A percentile compares a stretch with the other conserved stretches of the same genome.
Conservation (phyloP, 2,113 vertebrate species). For the Gasterosteus nipponicus region DNA sequence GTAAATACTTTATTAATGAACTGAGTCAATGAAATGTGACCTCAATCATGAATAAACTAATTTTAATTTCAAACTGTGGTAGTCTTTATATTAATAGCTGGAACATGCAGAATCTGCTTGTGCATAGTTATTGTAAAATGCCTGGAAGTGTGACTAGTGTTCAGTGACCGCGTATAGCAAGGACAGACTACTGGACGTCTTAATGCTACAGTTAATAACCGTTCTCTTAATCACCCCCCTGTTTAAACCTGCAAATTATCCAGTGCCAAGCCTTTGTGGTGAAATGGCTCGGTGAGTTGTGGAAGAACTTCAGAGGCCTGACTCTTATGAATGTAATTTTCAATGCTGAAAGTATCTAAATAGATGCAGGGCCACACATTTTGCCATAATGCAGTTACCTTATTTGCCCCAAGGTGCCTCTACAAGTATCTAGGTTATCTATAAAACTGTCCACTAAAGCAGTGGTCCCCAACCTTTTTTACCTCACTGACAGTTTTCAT, state of each 20-base stretch:
- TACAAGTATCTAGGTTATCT: too few species aligned
- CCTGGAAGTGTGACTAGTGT: neutral
- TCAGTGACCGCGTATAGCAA: neutral
- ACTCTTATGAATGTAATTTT: too few species aligned
- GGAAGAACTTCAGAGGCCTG: too few species aligned
- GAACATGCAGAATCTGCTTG: too few species aligned
- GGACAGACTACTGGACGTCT: neutral
- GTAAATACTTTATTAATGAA: constrained; percentile 61
- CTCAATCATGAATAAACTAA: constrained; percentile 57
- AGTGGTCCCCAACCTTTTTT: too few species aligned
- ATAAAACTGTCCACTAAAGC: too few species aligned
- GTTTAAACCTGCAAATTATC: neutral
- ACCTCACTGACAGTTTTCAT: too few species aligned
- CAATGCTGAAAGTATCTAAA: too few species aligned
- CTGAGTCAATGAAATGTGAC: constrained; percentile 35
- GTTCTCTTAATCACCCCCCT: neutral
- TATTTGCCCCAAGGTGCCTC: too few species aligned
- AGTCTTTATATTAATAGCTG: neutral
- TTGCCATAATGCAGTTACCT: too few species aligned
- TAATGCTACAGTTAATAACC: neutral
- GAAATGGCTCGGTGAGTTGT: too few species aligned
- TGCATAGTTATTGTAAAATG: neutral
- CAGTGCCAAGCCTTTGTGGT: neutral
- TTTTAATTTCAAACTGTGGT: constrained; percentile 29
- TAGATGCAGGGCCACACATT: too few species aligned